These are phyloP conservation scores for Sterrhoptilus dennistouni DNA, from an alignment of 2,113 vertebrate species.

Conservation along the genomic window DNA sequence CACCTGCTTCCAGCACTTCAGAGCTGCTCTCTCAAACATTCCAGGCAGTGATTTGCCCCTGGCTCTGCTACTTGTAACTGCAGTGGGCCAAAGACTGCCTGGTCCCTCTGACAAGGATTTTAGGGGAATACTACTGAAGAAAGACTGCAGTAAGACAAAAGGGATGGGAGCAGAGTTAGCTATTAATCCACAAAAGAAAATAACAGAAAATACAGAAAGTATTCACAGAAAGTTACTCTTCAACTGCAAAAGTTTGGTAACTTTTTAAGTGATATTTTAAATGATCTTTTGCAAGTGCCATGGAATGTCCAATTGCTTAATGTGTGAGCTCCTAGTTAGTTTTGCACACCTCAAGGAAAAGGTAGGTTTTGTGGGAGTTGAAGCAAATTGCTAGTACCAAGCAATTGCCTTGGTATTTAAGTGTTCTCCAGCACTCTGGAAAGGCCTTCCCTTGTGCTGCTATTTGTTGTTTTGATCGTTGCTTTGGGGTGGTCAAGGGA, in stretches of 20 bases:
- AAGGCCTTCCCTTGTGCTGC: not conserved
- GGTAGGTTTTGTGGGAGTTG: not conserved
- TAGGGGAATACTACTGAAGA: rapidly evolving
- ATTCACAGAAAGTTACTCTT: not conserved
- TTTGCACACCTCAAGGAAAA: not conserved
- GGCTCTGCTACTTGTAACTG: not conserved
- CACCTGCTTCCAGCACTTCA: not conserved
- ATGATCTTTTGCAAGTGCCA: not conserved
- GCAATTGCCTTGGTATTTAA: not conserved
- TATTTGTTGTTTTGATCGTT: not conserved
- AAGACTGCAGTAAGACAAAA: not conserved
- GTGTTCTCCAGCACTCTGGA: not conserved
- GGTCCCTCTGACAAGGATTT: not conserved
- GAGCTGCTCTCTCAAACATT: not conserved
- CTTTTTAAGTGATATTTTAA: not conserved
- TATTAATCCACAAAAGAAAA: not conserved
- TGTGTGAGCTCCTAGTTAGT: not conserved
- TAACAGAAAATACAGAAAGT: not conserved
- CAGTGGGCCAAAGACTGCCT: not conserved
- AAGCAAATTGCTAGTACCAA: not conserved
- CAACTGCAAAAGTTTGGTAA: not conserved
- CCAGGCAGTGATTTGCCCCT: not conserved
- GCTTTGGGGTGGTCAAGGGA: not conserved
- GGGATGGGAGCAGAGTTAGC: not conserved
- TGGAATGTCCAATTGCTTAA: not conserved